Base-by-base conservation (phyloP, 2,797 vertebrate species). In the Eulemur rubriventer region DNA sequence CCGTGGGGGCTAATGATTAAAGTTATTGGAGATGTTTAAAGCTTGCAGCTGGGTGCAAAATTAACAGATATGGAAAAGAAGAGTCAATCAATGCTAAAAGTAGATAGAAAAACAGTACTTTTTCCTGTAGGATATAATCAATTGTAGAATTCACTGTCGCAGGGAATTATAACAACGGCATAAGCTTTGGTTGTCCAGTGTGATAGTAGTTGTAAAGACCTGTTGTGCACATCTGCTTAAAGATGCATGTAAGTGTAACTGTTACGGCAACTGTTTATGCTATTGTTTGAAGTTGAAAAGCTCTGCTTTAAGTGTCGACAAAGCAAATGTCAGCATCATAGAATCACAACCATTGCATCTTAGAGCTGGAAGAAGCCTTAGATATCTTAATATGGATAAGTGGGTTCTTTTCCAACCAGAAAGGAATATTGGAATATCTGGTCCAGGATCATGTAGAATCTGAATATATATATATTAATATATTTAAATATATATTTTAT, bases 301-400 rank as follows among this genome's bases (percentile, higher is more conserved):
- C 72, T 96, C 83, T 55, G 46, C 67, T 82, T 93, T 95, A 92
- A 96, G 89, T 94, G 55, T 92, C 43, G 0, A 80, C 83, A 96
- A 92, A 97, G 93, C 96, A 96, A 97, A 95, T 97, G 87, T 97
- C 95, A 96, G 91, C 72, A 87, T 95, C 78, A 61, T 61, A 80
- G 82, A 94, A 79, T 92, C 94, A 88, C 95, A 93, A 88, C 90
- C 72, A 72, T 78, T 93, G 26, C 72, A 90, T 97, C 93, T 97
- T 81, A 93, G 48, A 96, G 26, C 41, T 79, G 73, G 55, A 89
- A 95, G 65, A n/a, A 93, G 43, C 13, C 72, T 93, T 84, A 73
- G 48, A 67, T 95, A 96, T 81, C 83, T 96, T 86, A 92, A 17
- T 95, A 75, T 61, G 57, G 33, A 38, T 80, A 57, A 80, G n/a